These are phyloP conservation scores for Euura saliciscinereae DNA, from an alignment of 1,140 invertebrate genomes.

Conservation along the genomic window DNA sequence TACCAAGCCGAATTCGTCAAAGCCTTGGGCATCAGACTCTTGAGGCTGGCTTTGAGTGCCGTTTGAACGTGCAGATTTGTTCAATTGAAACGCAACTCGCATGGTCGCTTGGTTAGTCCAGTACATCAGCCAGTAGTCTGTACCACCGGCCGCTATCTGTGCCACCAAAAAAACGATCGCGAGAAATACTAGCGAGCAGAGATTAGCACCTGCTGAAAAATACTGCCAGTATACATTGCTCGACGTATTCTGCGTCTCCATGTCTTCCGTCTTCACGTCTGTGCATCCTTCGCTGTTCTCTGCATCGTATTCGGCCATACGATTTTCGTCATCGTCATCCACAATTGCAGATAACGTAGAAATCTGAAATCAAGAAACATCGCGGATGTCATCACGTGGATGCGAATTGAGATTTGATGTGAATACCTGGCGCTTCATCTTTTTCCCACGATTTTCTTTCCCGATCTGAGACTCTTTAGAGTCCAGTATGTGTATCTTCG, in stretches of 20 bases:
- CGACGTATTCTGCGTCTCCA: constrained; percentile 63
- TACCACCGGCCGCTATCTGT: constrained; percentile 71
- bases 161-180: constrained; percentile 67
- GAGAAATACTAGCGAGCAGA: constrained; percentile 63
- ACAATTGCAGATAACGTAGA: neutral
- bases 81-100: constrained; percentile 26
- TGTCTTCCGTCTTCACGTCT: constrained; percentile 38
- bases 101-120: constrained; percentile 68
- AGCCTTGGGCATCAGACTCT: neutral
- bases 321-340: neutral
- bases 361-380: no score
- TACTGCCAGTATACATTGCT: constrained; percentile 68
- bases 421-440: neutral
- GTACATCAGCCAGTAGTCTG: constrained; percentile 81
- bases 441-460: neutral
- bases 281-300: neutral
- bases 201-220: constrained; percentile 69
- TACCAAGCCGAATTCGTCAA: constrained; percentile 42
- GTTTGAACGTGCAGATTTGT: neutral
- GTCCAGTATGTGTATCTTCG: no score
- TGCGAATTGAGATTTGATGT: neutral
- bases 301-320: constrained; percentile 29
- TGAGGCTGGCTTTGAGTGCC: neutral
- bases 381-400: neutral
- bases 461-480: no score